Base-by-base conservation (phyloP, 2,797 vertebrate species). In the Sebastes oblongus region DNA sequence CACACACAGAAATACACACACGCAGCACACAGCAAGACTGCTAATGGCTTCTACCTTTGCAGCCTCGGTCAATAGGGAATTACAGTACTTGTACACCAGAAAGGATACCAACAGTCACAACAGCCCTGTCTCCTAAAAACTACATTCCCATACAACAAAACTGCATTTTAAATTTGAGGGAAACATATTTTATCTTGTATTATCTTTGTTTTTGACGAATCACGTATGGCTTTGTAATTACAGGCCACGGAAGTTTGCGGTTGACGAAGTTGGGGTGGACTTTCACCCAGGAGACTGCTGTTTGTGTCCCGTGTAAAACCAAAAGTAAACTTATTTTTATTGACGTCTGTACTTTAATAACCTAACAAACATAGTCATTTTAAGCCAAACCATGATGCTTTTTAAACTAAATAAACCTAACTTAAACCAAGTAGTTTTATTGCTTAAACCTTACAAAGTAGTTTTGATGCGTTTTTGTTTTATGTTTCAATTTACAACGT, bases 1-100 rank as follows among this genome's bases (percentile, higher is more conserved):
- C 60, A 56, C 78, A 66, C 84, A 56, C 77, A 79, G 46, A 91
- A 46, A 66, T 56, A 79, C 81, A 83, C 74, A 81, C 77, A 77
- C 58, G 60, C 36, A 1, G 75, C 58, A 62, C 87, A 82, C 75
- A 62, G 72, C 32, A 42, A 70, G 91, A 89, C 86, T 93, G 81
- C 89, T 93, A 91, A 93, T 93, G 90, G 86, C 74, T 86, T 80
- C 58, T 90, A 81, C 84, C 77, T 85, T 83, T 81, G 80, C 77
- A 78, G 82, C 54, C 68, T 83, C 24, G 55, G 77, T 79, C 86
- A 30, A 59, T 36, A 8, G 88, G 91, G 89, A 88, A 82, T 85
- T 76, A 68, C 72, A 85, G 83, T 72, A 30, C 71, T 78, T 39
- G 73, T 56, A 74, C 62, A 71, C 30, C 76, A 81, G 66, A 76